Evolutionary conservation across 2,888 invertebrate species (phyloP), one percentile per base, ranked within the genome.

Genomic region (Idaea biselata): DNA sequence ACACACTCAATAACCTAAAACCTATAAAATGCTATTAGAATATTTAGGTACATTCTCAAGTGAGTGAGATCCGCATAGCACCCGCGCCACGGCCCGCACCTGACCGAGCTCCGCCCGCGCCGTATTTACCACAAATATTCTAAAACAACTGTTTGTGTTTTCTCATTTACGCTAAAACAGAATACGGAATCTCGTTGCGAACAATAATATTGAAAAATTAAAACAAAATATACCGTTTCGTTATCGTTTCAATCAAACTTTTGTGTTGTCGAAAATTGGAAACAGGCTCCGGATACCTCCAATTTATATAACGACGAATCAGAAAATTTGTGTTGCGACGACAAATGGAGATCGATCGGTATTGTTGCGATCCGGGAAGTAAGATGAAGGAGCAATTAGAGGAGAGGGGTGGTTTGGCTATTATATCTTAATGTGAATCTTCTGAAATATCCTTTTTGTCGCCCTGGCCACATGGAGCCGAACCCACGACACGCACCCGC

Each of bases 211-310:
- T 55, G 58, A 55, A 18, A 63, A 63, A 68, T 68, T 63, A 62
- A 61, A 68, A 60, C 60, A 61, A 68, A 65, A 68, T 63, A 67
- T 58, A 62, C 53, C 18, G 8, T 6, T 16, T 16, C 32, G 16
- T 60, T 64, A 64, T 62, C 59, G 16, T 58, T 58, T 58, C n/a
- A 16, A 55, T 59, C 32, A 55, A 61, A 64, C 55, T 58, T 62
- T 63, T 64, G 59, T 65, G 63, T 66, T 62, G 44, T 44, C 14
- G 14, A 14, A 44, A 44, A 44, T 44, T 44, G 44, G 8, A 44
- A 44, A 44, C 44, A 44, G 44, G 44, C 14, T 44, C 14, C 44
- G 44, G 44, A 44, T 44, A 44, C 11, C 14, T 44, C 44, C 44
- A 44, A 44, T 44, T 44, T 44, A 14, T 44, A 44, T 44, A 44